Percentiles rank a stretch among this genome's conserved stretches.
These are phyloP conservation scores for Lagorchestes hirsutus DNA, from an alignment of 2,797 vertebrate species.

Conservation along the genomic window DNA sequence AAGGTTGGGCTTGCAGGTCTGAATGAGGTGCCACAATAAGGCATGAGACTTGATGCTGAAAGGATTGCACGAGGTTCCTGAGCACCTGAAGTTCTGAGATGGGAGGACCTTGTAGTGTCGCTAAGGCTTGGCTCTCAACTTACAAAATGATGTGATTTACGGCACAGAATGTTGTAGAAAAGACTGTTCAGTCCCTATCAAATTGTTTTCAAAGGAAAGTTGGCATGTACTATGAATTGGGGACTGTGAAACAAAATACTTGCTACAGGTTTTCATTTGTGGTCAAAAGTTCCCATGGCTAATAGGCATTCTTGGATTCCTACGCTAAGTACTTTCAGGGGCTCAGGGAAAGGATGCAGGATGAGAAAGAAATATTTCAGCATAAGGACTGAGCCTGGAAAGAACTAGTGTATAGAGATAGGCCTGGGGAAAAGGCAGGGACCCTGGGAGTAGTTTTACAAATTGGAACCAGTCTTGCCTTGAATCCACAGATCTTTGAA, in stretches of 20 bases:
- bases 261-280: neutral
- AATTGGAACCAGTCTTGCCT: neutral
- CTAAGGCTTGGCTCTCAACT: neutral
- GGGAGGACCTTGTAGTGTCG: neutral
- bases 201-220: neutral
- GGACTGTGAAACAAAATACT: neutral
- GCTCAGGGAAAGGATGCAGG: neutral
- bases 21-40: neutral
- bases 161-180: neutral
- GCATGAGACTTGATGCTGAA: neutral
- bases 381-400: neutral
- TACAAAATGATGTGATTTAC: neutral
- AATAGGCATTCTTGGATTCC: neutral
- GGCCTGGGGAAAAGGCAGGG: neutral
- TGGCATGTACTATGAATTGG: neutral
- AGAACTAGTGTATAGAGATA: neutral
- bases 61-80: neutral
- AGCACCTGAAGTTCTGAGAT: neutral
- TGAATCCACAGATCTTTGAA: slow-evolving; percentile 2
- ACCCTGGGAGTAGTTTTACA: neutral
- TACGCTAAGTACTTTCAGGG: neutral
- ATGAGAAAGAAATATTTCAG: neutral
- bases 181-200: neutral
- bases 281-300: neutral
- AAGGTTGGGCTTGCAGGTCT: neutral